Percentiles rank a stretch among this genome's conserved stretches.
These are phyloP conservation scores for Gavialis gangeticus DNA, from an alignment of 2,113 vertebrate species.

Conservation along the genomic window DNA sequence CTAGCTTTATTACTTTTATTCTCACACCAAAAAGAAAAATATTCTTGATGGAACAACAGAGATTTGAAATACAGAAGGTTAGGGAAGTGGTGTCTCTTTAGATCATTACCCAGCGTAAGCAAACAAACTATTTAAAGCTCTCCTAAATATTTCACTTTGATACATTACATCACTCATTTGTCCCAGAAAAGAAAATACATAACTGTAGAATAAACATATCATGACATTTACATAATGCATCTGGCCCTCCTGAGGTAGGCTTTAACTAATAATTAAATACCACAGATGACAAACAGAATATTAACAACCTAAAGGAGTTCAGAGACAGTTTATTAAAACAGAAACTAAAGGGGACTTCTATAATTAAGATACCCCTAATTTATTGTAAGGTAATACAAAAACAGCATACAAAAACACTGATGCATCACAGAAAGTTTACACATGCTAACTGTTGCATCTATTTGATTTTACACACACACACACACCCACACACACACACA, in stretches of 20 bases:
- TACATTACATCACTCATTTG: not conserved
- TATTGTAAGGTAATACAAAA: conserved; percentile 16
- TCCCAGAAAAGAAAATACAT: conserved; percentile 18
- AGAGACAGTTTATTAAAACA: conserved; percentile 25
- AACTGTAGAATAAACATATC: not conserved
- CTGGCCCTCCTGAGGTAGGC: not conserved
- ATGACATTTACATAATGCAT: conserved; percentile 1
- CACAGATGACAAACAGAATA: conserved; percentile 41
- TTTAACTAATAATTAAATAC: not conserved
- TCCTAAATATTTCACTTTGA: not conserved
- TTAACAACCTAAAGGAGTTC: not conserved
- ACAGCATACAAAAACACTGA: not conserved
- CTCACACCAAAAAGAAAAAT: not conserved
- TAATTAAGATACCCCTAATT: conserved; percentile 4
- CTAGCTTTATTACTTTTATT: not conserved
- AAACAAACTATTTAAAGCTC: not conserved
- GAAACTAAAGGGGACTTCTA: conserved; percentile 1
- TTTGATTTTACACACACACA: not conserved
- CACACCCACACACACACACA: not conserved
- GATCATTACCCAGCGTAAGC: not conserved
- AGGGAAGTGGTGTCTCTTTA: not conserved
- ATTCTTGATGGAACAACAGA: not conserved
- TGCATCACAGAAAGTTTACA: conserved; percentile 9
- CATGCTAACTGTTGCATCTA: not conserved
- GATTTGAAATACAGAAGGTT: not conserved